Percentiles rank a stretch among this genome's conserved stretches.
phyloP scores from a whole-genome alignment of 2,888 invertebrate genomes.

The Hirtodrosophila alboralis region DNA sequence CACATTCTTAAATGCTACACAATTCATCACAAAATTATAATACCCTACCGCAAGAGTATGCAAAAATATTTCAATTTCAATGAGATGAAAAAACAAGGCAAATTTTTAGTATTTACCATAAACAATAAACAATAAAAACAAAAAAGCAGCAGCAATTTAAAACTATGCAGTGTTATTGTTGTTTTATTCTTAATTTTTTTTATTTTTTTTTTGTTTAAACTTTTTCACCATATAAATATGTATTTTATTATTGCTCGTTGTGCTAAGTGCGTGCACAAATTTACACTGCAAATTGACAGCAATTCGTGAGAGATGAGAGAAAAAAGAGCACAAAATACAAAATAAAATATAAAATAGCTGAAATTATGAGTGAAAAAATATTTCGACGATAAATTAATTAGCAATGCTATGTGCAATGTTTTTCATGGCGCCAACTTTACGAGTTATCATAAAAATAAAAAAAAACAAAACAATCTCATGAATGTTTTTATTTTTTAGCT shows the following conservation, averaged over 20 bases:
- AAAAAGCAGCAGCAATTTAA: slow-evolving; percentile 7
- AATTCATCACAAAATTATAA: no score
- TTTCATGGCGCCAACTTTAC: slow-evolving; percentile 43
- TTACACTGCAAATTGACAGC: slow-evolving; percentile 42
- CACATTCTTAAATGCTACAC: no score
- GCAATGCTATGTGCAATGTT: slow-evolving; percentile 45
- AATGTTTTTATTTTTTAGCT: slow-evolving; percentile 1
- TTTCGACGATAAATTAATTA: slow-evolving; percentile 70
- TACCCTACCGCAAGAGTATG: no score
- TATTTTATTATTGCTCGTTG: slow-evolving; percentile 37
- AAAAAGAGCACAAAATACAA: not conserved
- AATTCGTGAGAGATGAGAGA: not conserved
- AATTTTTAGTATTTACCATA: slow-evolving; percentile 25
- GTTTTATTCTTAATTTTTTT: slow-evolving; percentile 21
- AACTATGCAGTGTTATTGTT: slow-evolving; percentile 25
- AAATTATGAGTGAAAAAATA: slow-evolving; percentile 40
- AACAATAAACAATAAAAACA: slow-evolving; percentile 28
- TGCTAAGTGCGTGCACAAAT: slow-evolving; percentile 43
- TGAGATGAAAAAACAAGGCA: slow-evolving; percentile 4
- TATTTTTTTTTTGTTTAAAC: slow-evolving; percentile 6
- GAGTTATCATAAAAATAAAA: slow-evolving; percentile 17
- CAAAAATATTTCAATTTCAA: no score
- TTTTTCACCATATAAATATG: slow-evolving; percentile 3
- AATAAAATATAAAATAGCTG: slow-evolving; percentile 16
- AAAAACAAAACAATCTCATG: not conserved